phyloP scores from a whole-genome alignment of 2,797 vertebrate genomes.

The Naso thynnoides region DNA sequence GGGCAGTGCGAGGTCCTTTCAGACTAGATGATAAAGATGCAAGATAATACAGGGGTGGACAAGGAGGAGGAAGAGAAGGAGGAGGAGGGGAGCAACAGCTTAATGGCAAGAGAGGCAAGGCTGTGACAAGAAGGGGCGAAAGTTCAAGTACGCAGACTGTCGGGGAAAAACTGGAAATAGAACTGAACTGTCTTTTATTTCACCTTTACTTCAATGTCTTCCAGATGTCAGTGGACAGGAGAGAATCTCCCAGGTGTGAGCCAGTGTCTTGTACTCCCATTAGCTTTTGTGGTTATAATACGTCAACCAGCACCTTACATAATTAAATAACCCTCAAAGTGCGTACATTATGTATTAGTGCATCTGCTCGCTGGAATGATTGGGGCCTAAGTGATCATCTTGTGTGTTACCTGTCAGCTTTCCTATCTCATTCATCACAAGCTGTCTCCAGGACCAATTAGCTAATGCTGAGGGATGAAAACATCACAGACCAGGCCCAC shows the following conservation, averaged over 20 bases:
- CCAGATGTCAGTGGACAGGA: slow-evolving; percentile 19
- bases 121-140: slow-evolving; percentile 42
- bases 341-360: neutral
- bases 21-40: slow-evolving; percentile 70
- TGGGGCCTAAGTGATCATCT: slow-evolving; percentile 11
- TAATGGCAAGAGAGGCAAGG: slow-evolving; percentile 55
- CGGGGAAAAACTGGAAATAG: slow-evolving; percentile 15
- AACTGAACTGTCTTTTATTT: slow-evolving; percentile 17
- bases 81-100: neutral
- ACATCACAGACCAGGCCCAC: neutral
- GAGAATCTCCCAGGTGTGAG: slow-evolving; percentile 16
- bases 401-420: slow-evolving; percentile 32
- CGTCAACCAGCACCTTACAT: slow-evolving; percentile 8
- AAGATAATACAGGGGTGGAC: slow-evolving; percentile 54
- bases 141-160: slow-evolving; percentile 43
- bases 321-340: slow-evolving; percentile 19
- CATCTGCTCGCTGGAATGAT: slow-evolving; percentile 19
- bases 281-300: slow-evolving; percentile 16
- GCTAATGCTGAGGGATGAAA: slow-evolving; percentile 52
- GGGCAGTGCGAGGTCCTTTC: slow-evolving; percentile 59
- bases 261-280: slow-evolving; percentile 3
- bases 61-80: neutral
- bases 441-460: slow-evolving; percentile 55
- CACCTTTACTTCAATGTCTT: slow-evolving; percentile 18
- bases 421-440: slow-evolving; percentile 42